Conservation (phyloP, 2,888 invertebrate species). For the Polia nebulosa region DNA sequence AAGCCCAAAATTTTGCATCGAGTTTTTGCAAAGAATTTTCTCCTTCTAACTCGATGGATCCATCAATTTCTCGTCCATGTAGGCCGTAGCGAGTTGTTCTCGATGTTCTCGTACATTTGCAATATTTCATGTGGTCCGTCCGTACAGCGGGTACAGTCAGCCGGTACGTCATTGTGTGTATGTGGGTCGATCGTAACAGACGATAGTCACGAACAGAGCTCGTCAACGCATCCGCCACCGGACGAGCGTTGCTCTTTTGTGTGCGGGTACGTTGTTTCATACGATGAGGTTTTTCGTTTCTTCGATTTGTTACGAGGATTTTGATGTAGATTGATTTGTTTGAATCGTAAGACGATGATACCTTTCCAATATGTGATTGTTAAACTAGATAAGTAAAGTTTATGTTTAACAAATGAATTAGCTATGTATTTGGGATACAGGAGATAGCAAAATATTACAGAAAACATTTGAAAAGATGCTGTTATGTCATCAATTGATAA, state of each 20-base stretch:
- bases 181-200: conserved; percentile 87
- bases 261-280: conserved; percentile 62
- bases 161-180: conserved; percentile 73
- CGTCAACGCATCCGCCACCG: conserved; percentile 81
- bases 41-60: conserved; percentile 2
- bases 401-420: too few relatives aligned
- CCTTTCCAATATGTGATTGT: too few relatives aligned
- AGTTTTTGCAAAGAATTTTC: too few relatives aligned
- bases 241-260: conserved; percentile 68
- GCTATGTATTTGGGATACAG: too few relatives aligned
- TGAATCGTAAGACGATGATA: too few relatives aligned
- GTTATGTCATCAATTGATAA: too few relatives aligned
- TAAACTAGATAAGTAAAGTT: too few relatives aligned
- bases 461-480: too few relatives aligned
- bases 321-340: too few relatives aligned
- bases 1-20: too few relatives aligned
- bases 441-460: too few relatives aligned
- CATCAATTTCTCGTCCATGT: conserved; percentile 43
- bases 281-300: conserved; percentile 55
- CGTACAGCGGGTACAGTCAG: conserved; percentile 29
- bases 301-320: too few relatives aligned
- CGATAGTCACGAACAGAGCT: conserved; percentile 83
- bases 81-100: conserved; percentile 25
- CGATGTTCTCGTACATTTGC: conserved; percentile 41
- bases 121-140: conserved; percentile 60